phyloP scores from a whole-genome alignment of 1,140 invertebrate genomes.

The Atta colombica region DNA sequence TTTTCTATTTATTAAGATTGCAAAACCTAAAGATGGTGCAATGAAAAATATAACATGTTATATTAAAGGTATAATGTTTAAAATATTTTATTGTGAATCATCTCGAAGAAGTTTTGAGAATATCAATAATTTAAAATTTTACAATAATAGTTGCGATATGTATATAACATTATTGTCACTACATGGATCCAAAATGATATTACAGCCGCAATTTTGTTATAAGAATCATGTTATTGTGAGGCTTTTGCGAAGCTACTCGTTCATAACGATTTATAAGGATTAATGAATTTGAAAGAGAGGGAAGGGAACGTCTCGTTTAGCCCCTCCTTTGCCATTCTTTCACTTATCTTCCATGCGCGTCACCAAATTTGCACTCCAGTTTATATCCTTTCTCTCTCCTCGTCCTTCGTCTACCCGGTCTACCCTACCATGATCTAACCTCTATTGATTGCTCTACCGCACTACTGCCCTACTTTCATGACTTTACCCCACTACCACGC shows the following conservation, averaged over 20 bases:
- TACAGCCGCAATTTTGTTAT: not conserved
- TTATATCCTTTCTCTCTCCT: conserved; percentile 24
- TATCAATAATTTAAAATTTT: no score
- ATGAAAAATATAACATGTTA: no score
- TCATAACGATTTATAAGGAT: not conserved
- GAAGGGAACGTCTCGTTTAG: not conserved
- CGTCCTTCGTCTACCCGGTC: conserved; percentile 61
- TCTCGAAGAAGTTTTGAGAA: no score
- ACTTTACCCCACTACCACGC: conserved; percentile 70
- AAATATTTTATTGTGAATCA: no score
- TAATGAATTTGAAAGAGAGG: conserved; percentile 27
- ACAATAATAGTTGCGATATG: no score
- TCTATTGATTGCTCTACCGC: conserved; percentile 86
- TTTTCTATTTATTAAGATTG: no score
- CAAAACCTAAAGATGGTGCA: no score
- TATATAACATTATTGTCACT: not conserved
- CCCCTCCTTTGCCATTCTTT: not conserved
- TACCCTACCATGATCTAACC: conserved; percentile 81
- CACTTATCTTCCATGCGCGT: conserved; percentile 18
- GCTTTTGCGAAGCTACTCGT: not conserved
- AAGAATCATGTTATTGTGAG: not conserved
- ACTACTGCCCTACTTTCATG: conserved; percentile 87
- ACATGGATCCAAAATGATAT: not conserved
- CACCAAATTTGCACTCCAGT: conserved; percentile 71
- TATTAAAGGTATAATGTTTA: no score